Percentiles rank a stretch among this genome's conserved stretches.
These are phyloP conservation scores for Gavia stellata DNA, from an alignment of 2,113 vertebrate species.

Conservation along the genomic window DNA sequence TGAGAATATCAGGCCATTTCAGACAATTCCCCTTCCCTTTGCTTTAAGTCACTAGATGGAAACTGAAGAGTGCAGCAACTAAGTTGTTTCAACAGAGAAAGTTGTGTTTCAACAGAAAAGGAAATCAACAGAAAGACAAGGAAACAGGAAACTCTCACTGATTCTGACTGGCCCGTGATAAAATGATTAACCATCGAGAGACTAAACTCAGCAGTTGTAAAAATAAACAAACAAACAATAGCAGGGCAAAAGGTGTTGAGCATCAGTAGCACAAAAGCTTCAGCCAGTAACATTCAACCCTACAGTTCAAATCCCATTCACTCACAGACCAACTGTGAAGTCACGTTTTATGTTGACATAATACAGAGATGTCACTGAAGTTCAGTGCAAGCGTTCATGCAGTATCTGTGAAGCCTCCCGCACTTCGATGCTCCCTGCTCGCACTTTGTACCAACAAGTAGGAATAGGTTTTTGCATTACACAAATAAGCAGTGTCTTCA, in stretches of 20 bases:
- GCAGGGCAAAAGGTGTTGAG: background rate
- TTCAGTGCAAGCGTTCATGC: constrained; percentile 31
- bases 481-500: constrained; percentile 28
- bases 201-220: background rate
- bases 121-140: background rate
- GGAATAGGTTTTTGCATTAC: background rate
- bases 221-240: background rate
- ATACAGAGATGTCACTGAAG: background rate
- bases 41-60: background rate
- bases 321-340: background rate
- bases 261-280: background rate
- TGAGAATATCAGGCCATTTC: background rate
- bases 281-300: background rate
- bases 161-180: background rate
- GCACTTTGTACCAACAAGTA: background rate
- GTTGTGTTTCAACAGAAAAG: background rate
- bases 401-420: background rate
- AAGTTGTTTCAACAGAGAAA: background rate
- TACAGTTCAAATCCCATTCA: background rate
- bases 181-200: background rate
- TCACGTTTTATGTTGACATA: background rate
- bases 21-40: background rate
- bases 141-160: constrained; percentile 7
- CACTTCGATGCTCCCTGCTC: background rate
- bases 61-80: background rate